Evolutionary conservation across 92 coral and sea anemone genomes (phyloP), one percentile per base, ranked within the genome.

Genomic region (Porites lobata): DNA sequence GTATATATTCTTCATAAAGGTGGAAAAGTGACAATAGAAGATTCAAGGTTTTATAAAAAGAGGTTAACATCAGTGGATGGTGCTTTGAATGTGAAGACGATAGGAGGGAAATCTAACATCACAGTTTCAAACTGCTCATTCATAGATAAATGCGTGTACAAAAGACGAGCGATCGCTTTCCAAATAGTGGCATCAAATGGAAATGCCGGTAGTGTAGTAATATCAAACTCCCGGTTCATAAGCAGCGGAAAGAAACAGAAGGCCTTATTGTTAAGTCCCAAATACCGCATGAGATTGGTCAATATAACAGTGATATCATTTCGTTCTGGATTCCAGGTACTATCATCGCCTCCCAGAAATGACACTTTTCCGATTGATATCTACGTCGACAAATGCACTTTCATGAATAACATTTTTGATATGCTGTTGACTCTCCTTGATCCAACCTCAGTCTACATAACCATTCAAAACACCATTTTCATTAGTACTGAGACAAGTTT

Each of bases 211-310:
- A 73, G 43, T 20, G 63, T 84, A 11, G 50, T 61, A 9, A 43
- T 84, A 19, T 9, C 50, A 24, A 72, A 84, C 62, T 73, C 29
- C 10, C 21, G 13, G 6, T 13, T 84, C 7, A 13, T 11, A 0
- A 72, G 21, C 78, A 52, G 21, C 9, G 21, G 11, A 43, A 20
- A 61, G 17, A 74, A 74, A 11, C 18, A 47, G 1, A 7, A 0
- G 4, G 80, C 77, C 3, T 67, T 81, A 56, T n/a, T 81, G 3
- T 26, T 74, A 11, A 75, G 64, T 51, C 87, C 87, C 47, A 64
- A 73, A 51, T 84, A 61, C 72, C 59, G 51, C n/a, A 73, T 84
- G 21, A 73, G 21, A 6, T 59, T 84, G 62, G n/a, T 76, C n/a
- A 74, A 84, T 50, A 57, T 73, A 21, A 83, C 79, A 19, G 38